A percentile compares a stretch with the other conserved stretches of the same genome.
These are phyloP conservation scores for Cataglyphis cursor DNA, from an alignment of 2,888 invertebrate genomes.

Conservation along the genomic window DNA sequence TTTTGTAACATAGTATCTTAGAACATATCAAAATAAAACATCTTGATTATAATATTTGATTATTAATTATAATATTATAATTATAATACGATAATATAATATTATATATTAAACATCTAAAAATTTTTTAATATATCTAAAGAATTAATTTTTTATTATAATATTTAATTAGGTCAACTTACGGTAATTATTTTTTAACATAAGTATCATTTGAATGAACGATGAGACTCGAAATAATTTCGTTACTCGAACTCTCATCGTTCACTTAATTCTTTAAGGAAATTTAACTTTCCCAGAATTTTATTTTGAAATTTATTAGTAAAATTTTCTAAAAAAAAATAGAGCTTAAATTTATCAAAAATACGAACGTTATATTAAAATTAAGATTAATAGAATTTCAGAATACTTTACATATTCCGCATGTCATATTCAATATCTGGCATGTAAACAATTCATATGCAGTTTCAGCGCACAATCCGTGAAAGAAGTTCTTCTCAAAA, in stretches of 20 bases:
- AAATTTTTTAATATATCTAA: neutral
- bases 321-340: neutral
- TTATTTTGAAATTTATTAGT: neutral
- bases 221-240: no score
- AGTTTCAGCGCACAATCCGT: neutral
- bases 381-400: neutral
- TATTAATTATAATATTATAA: neutral
- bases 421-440: neutral
- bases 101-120: neutral
- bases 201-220: neutral
- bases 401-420: neutral
- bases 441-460: conserved; percentile 1
- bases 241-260: neutral
- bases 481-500: conserved; percentile 3
- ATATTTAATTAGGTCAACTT: neutral
- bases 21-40: neutral
- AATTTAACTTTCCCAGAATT: neutral
- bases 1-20: neutral
- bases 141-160: neutral
- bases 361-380: neutral
- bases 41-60: neutral
- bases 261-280: neutral
- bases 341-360: neutral
- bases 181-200: neutral
- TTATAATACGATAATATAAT: neutral